Evolutionary conservation across 2,113 vertebrate species (phyloP), one percentile per base, ranked within the genome.

Genomic region (Trematocara variabile): DNA sequence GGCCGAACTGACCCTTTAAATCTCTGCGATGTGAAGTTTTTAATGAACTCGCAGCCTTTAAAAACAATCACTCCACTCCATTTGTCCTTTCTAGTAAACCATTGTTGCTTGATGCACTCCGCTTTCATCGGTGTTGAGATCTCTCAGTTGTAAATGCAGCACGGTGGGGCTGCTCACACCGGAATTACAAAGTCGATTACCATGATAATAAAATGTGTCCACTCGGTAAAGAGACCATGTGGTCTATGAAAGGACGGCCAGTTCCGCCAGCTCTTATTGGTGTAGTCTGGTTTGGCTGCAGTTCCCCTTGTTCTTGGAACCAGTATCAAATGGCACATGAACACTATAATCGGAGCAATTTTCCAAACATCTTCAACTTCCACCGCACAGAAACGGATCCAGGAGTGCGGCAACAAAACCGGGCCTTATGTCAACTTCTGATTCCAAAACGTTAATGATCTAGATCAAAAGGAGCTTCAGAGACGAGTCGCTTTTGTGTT

Each of bases 191-290:
- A 96, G 95, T 97, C 93, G 88, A 96, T 97, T 96, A 97, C 96
- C 96, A 97, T 97, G 97, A 97, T 96, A 97, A 98, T 96, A 94
- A 95, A 96, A 96, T 93, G 94, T 95, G 96, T 97, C 94, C 92
- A 94, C 94, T 97, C 95, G 95, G 91, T 88, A 96, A 96, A 96
- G 96, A 94, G 96, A 97, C 94, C 97, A 97, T 97, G 97, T 95
- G 97, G 97, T 97, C 94, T 86, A 93, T 96, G 97, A 97, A 97
- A 97, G 96, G 96, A 97, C 96, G 96, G 96, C 96, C 95, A 96
- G 97, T 96, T 96, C 96, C 94, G 96, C 97, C 97, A 97, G 95
- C 97, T 97, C 97, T 96, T 95, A 96, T 96, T 96, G 97, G 95
- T 94, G 94, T 90, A 91, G 93, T 97, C 97, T 97, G 96, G 95